phyloP scores from a whole-genome alignment of 1,140 invertebrate species.

The Pteromalus puparum region DNA sequence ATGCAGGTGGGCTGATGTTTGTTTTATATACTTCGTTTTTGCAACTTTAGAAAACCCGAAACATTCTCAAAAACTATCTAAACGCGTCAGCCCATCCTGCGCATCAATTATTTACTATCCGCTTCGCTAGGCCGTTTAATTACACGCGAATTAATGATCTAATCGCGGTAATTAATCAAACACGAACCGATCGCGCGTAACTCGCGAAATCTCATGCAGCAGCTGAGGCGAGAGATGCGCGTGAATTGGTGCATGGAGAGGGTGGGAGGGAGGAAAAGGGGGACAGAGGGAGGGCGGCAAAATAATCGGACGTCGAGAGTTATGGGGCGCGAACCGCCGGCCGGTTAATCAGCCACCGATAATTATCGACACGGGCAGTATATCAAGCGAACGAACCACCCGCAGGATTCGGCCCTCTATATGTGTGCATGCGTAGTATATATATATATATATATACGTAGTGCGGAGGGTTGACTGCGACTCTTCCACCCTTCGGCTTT shows the following conservation, averaged over 20 bases:
- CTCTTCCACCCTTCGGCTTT: constrained; percentile 49
- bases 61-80: not conserved
- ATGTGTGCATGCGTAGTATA: not conserved
- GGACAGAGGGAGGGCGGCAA: constrained; percentile 59
- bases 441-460: not conserved
- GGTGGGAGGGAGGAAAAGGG: not conserved
- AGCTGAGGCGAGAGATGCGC: not conserved
- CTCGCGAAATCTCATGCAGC: constrained; percentile 30
- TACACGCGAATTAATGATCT: constrained; percentile 54
- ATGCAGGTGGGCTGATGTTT: too few relatives aligned
- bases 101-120: constrained; percentile 29
- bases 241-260: constrained; percentile 71
- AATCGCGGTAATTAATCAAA: constrained; percentile 54
- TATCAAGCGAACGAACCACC: constrained; percentile 69
- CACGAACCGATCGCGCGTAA: constrained; percentile 31
- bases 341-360: constrained; percentile 76
- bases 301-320: constrained; percentile 75
- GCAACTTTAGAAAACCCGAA: too few relatives aligned
- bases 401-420: constrained; percentile 31
- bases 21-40: too few relatives aligned
- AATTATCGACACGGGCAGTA: constrained; percentile 75
- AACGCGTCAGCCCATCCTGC: not conserved
- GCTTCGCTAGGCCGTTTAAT: constrained; percentile 41
- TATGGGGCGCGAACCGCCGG: constrained; percentile 75
- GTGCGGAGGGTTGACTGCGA: constrained; percentile 45